Evolutionary conservation across 2,113 vertebrate genomes (phyloP).

Genomic region (Thalassoma bifasciatum): DNA sequence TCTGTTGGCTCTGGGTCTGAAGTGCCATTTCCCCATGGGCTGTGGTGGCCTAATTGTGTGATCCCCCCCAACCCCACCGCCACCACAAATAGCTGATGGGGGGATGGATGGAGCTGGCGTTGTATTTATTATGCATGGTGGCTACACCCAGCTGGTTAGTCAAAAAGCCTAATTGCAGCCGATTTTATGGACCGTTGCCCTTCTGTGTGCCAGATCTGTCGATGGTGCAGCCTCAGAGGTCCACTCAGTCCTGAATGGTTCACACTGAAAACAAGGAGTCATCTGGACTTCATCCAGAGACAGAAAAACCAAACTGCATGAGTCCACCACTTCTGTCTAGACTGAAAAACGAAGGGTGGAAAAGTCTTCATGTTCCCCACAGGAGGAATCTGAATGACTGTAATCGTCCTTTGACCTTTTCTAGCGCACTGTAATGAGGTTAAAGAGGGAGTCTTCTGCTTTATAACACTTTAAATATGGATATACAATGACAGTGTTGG

Average conservation of each 20-base stretch:
- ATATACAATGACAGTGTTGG: too few relatives aligned
- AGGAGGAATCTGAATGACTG: too few relatives aligned
- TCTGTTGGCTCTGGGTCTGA: constrained; percentile 60
- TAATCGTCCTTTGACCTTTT: too few relatives aligned
- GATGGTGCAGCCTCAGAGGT: background rate
- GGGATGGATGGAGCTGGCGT: constrained; percentile 32
- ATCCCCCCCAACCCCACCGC: constrained; percentile 18
- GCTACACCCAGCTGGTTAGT: constrained; percentile 55
- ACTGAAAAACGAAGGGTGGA: too few relatives aligned
- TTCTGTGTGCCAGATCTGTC: background rate
- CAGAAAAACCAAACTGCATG: too few relatives aligned
- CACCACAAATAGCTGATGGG: constrained; percentile 6
- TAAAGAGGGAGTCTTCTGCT: too few relatives aligned
- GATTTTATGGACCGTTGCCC: constrained; percentile 3
- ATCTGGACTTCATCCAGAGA: background rate
- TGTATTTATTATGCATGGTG: constrained; percentile 40
- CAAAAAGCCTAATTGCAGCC: constrained; percentile 29
- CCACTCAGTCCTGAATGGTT: background rate
- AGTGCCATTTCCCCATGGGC: constrained; percentile 59
- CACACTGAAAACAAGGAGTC: background rate
- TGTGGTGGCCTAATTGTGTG: constrained; percentile 62
- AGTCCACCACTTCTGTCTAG: too few relatives aligned
- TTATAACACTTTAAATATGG: too few relatives aligned
- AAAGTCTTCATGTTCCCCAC: too few relatives aligned
- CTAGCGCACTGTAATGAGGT: too few relatives aligned